phyloP scores from a whole-genome alignment of 2,113 vertebrate genomes.

The Oenanthe melanoleuca region DNA sequence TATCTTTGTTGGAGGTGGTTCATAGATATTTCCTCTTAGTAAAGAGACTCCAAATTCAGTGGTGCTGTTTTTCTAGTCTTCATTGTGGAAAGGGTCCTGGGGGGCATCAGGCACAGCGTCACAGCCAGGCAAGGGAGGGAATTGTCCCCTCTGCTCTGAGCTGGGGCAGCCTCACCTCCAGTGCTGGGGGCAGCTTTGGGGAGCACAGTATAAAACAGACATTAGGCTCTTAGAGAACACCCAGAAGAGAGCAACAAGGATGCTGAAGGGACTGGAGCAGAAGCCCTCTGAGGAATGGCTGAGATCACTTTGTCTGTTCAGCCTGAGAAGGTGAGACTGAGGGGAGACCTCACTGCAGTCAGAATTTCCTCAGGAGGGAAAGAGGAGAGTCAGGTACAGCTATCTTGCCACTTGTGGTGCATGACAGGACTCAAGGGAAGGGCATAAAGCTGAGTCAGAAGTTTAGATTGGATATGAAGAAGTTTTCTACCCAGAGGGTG shows the following conservation, averaged over 20 bases:
- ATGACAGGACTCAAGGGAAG: background rate
- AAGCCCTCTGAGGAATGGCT: rapidly evolving
- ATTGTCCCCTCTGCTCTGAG: background rate
- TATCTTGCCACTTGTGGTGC: background rate
- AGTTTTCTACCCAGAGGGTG: background rate
- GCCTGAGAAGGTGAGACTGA: background rate
- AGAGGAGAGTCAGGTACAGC: background rate
- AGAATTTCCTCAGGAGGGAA: rapidly evolving
- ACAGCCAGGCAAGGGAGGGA: rapidly evolving
- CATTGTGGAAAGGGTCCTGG: background rate
- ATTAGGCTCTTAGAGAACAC: background rate
- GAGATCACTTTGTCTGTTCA: background rate
- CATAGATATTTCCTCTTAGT: background rate
- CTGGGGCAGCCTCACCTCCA: rapidly evolving
- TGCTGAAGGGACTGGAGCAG: background rate
- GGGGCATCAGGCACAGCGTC: rapidly evolving
- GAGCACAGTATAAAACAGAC: too few species aligned
- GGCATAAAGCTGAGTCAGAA: background rate
- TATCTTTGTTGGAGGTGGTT: background rate
- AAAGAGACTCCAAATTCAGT: background rate
- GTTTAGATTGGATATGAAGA: background rate
- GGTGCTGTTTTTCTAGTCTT: background rate
- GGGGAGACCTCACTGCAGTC: background rate
- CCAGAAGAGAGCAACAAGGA: background rate
- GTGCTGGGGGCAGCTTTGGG: background rate